Percentiles rank a stretch among this genome's conserved stretches.
Conservation (phyloP, 2,888 invertebrate species). For the Synergus umbraculus region DNA sequence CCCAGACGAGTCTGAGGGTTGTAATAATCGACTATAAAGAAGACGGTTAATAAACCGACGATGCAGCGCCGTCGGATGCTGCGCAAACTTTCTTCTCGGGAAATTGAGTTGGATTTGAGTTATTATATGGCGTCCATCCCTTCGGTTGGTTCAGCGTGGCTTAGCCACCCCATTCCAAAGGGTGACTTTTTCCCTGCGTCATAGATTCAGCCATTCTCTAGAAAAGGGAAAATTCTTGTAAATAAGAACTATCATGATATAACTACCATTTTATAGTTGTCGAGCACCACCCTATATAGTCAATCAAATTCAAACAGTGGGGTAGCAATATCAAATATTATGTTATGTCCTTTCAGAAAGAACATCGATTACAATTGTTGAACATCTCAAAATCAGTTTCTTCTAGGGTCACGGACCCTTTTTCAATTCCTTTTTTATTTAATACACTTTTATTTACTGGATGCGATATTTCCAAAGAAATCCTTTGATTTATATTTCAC, state of each 20-base stretch:
- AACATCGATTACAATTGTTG: not conserved
- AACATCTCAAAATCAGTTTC: not conserved
- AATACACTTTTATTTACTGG: no score
- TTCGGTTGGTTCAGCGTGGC: constrained; percentile 27
- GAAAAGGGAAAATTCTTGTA: constrained; percentile 27
- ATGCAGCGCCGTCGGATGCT: constrained; percentile 28
- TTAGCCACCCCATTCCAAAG: constrained; percentile 26
- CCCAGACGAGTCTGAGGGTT: constrained; percentile 42
- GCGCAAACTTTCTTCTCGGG: constrained; percentile 70
- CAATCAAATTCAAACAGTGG: constrained; percentile 22
- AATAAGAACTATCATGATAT: constrained; percentile 6
- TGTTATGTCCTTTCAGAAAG: not conserved
- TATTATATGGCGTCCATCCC: constrained; percentile 59
- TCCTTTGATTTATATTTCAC: no score
- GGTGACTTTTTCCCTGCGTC: constrained; percentile 20
- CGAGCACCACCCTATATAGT: constrained; percentile 7
- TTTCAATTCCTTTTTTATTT: not conserved
- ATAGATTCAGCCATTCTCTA: not conserved
- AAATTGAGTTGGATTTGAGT: constrained; percentile 77
- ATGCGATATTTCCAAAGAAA: no score
- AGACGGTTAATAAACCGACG: constrained; percentile 64
- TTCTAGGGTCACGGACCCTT: not conserved
- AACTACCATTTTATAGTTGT: constrained; percentile 26
- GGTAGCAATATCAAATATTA: constrained; percentile 1
- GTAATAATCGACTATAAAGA: constrained; percentile 62